Base-by-base conservation (phyloP, 1,140 invertebrate species). In the Lanistes nyassanus region DNA sequence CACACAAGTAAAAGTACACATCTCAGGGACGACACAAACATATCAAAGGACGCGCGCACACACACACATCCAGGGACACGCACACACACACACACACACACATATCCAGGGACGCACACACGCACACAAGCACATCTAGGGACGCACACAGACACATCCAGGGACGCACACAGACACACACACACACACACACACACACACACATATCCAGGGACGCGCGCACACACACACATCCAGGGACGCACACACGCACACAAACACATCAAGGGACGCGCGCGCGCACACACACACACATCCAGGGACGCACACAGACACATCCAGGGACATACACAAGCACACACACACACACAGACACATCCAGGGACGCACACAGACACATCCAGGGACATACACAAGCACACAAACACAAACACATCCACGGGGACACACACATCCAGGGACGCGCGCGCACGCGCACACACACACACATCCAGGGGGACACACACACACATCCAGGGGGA, bases 161-260 rank as follows among this genome's bases (percentile, higher is more conserved):
- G 37, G 26, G 16, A 39, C 65, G 26, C 37, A 39, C 36, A 67
- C 65, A 23, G 16, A 37, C 34, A 5, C 65, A 42, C 65, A 42
- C 65, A 42, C 65, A 67, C 37, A 67, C 65, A 67, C 65, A 67
- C 65, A 42, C 65, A 67, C 37, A 67, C 65, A 67, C 65, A 67
- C 2, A 39, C 65, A 39, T n/a, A n/a, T n/a, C n/a, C n/a, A n/a
- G n/a, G n/a, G n/a, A n/a, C 37, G 19, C 65, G 26, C 65, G 16
- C 65, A 39, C 65, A 67, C 65, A 39, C 65, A n/a, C n/a, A n/a
- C n/a, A n/a, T n/a, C n/a, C n/a, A n/a, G n/a, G n/a, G n/a, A n/a
- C n/a, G n/a, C n/a, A n/a, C n/a, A n/a, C n/a, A n/a, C n/a, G n/a
- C n/a, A 68, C 39, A 68, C 23, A 68, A n/a, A 68, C 23, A 68